Evolutionary conservation across 2,888 invertebrate genomes (phyloP).

Genomic region (Neocrepidodera transversa): DNA sequence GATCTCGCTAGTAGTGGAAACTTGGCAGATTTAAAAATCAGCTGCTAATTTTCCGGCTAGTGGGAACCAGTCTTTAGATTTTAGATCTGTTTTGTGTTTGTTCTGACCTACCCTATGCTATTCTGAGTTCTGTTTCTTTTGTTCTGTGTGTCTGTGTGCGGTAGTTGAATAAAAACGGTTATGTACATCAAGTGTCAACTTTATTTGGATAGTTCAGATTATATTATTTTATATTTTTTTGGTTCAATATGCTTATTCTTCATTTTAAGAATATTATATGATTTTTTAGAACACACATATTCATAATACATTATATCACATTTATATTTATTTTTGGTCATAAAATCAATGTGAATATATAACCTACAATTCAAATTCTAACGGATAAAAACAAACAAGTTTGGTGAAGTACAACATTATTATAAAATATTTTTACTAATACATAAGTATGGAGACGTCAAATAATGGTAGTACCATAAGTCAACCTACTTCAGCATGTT

Average conservation of each 20-base stretch:
- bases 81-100: no score
- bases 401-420: not conserved
- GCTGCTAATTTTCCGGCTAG: no score
- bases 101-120: no score
- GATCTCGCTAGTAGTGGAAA: no score
- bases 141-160: no score
- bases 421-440: no score
- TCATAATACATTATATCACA: not conserved
- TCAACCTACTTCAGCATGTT: slow-evolving; percentile 23
- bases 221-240: slow-evolving; percentile 16
- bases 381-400: not conserved
- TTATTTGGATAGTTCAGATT: slow-evolving; percentile 21
- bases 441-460: slow-evolving; percentile 30
- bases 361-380: not conserved
- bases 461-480: slow-evolving; percentile 23
- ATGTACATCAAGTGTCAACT: slow-evolving; percentile 29
- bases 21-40: no score
- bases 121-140: no score
- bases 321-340: not conserved
- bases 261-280: slow-evolving; percentile 3
- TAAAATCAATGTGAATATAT: not conserved
- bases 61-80: no score
- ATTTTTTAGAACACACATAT: no score
- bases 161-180: no score
- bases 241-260: slow-evolving; percentile 11